Evolutionary conservation across 30 jellyfish, hydroid and myxozoan genomes (phyloP).

Genomic region (Haliclystus octoradiatus): DNA sequence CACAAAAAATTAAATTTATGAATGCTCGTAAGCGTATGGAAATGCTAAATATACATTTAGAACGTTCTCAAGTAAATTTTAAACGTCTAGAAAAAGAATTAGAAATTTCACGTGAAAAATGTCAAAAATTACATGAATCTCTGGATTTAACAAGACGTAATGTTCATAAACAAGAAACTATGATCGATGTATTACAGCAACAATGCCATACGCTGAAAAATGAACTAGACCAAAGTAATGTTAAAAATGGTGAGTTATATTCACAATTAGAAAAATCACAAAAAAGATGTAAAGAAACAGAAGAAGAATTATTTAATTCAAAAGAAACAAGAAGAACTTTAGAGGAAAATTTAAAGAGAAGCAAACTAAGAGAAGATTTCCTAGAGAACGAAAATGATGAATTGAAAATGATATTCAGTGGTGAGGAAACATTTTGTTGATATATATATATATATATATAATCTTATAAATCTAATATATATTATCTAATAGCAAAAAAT

Average conservation of each 20-base stretch:
- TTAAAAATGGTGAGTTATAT: constrained; percentile 16
- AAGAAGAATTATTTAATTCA: constrained; percentile 21
- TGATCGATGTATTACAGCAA: constrained; percentile 88
- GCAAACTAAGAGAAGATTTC: constrained; percentile 50
- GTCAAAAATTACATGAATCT: constrained; percentile 66
- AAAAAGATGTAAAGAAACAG: constrained; percentile 28
- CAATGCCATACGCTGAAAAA: constrained; percentile 80
- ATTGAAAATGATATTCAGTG: constrained; percentile 16
- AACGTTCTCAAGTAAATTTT: constrained; percentile 34
- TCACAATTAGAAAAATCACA: constrained; percentile 4
- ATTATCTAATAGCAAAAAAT: no score
- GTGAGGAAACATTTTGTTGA: no score
- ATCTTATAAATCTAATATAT: no score
- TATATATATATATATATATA: no score
- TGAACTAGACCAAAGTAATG: constrained; percentile 58
- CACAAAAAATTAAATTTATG: constrained; percentile 69
- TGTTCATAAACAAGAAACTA: constrained; percentile 73
- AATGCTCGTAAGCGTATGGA: constrained; percentile 89
- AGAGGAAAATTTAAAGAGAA: constrained; percentile 15
- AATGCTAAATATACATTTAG: constrained; percentile 53
- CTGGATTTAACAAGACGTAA: constrained; percentile 53
- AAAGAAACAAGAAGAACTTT: constrained; percentile 26
- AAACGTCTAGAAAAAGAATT: constrained; percentile 28
- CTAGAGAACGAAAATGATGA: constrained; percentile 63
- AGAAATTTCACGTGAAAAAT: constrained; percentile 36